phyloP scores from a whole-genome alignment of 2,797 vertebrate genomes.

The Botia kubotai region DNA sequence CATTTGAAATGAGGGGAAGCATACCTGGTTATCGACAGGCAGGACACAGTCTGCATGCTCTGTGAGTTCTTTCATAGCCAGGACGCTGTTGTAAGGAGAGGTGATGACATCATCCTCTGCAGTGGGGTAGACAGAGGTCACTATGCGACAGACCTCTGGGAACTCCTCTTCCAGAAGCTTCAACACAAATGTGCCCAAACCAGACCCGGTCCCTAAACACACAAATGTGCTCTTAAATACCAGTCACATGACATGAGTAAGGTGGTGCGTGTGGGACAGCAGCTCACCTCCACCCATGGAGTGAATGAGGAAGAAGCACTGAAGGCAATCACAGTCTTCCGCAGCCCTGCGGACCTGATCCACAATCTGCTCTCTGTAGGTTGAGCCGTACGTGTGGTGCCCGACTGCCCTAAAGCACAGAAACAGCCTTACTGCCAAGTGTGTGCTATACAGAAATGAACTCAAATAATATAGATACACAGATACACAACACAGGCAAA shows the following conservation, averaged over 20 bases:
- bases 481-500: no score
- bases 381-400: constrained; percentile 86
- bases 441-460: no score
- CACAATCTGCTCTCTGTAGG: constrained; percentile 87
- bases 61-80: constrained; percentile 94
- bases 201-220: constrained; percentile 90
- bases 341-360: constrained; percentile 89
- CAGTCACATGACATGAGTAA: neutral
- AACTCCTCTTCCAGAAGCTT: constrained; percentile 93
- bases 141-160: constrained; percentile 91
- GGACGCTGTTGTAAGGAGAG: constrained; percentile 94
- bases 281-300: constrained; percentile 98
- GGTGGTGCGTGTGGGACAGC: neutral
- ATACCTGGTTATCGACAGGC: constrained; percentile 94
- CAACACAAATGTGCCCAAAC: constrained; percentile 91
- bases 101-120: constrained; percentile 94
- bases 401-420: constrained; percentile 87
- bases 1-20: constrained; percentile 28
- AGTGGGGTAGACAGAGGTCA: constrained; percentile 92
- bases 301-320: constrained; percentile 96
- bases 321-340: constrained; percentile 93
- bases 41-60: constrained; percentile 95
- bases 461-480: no score
- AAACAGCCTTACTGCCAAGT: neutral
- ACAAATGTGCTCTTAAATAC: constrained; percentile 14